These are phyloP conservation scores for Cyphomyrus plagiostoma DNA, from an alignment of 2,113 vertebrate genomes.

Conservation along the genomic window DNA sequence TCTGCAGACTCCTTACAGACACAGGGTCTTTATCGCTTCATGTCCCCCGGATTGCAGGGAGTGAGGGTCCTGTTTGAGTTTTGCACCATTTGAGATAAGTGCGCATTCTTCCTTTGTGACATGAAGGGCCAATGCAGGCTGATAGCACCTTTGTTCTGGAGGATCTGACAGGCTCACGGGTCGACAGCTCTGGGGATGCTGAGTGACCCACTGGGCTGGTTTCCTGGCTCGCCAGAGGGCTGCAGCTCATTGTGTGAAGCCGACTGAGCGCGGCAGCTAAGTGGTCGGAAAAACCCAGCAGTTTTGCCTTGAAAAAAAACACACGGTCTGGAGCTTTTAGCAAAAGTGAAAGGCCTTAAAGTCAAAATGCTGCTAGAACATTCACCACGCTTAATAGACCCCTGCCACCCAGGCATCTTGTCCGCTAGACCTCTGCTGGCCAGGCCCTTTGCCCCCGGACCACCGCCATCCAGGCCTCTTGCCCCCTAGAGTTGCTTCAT, in stretches of 20 bases:
- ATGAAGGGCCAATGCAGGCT: slow-evolving; percentile 41
- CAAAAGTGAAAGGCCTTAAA: background rate
- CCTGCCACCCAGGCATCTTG: background rate
- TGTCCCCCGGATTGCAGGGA: background rate
- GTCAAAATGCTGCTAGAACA: background rate
- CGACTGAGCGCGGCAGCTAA: background rate
- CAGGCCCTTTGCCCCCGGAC: background rate
- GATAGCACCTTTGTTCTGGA: slow-evolving; percentile 16
- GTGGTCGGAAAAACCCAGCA: slow-evolving; percentile 5
- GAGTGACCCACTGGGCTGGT: background rate
- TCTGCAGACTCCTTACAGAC: slow-evolving; percentile 7
- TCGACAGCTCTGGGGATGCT: background rate
- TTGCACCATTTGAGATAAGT: slow-evolving; percentile 52
- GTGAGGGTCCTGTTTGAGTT: slow-evolving; percentile 45
- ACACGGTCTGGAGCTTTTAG: background rate
- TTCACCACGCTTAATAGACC: background rate
- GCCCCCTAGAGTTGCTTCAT: background rate
- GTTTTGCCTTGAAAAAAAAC: background rate
- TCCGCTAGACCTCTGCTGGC: background rate
- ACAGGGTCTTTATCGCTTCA: background rate
- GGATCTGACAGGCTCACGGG: background rate
- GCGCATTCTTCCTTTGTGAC: slow-evolving; percentile 30
- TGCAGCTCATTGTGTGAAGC: background rate
- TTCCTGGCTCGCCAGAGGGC: background rate
- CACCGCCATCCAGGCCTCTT: background rate